Base-by-base conservation (phyloP, 2,888 invertebrate species). In the Drosophila koepferae region DNA sequence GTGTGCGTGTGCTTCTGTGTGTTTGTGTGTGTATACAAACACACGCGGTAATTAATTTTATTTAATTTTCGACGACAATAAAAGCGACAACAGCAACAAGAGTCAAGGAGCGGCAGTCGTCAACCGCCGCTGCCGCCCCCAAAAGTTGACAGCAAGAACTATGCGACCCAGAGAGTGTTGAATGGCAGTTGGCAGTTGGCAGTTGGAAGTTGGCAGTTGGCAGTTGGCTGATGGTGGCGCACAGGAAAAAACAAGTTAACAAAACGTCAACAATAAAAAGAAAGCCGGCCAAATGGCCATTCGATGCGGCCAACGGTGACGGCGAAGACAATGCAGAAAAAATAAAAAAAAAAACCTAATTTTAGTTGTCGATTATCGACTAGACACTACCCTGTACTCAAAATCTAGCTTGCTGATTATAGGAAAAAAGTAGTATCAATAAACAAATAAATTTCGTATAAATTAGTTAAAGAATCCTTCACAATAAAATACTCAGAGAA, bases 181-280 rank as follows among this genome's bases (percentile, higher is more conserved):
- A 61, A 66, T 63, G 63, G 60, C 65, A 55, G 72, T 44, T 55
- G 69, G 48, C 49, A 36, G 36, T 38, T 43, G 59, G 54, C 14
- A 8, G 53, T 14, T 20, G 44, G 38, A n/a, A 31, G 64, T 2
- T 38, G 64, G 46, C 9, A 7, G 51, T 12, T 28, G 43, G 43
- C 34, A 23, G 66, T 1, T 40, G 65, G 43, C n/a, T 31, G 48
- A 55, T 55, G 68, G 49, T 43, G 53, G 59, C 58, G 46, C 68
- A 78, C 88, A 81, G 90, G 86, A 89, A 85, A 85, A 89, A 85
- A 89, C 84, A 85, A 85, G 90, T 89, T 89, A 87, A 84, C 90
- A 85, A 72, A 84, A 85, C 82, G 79, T 81, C 84, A 85, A 84
- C 88, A 81, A 81, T 71, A 70, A 73, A 72, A 79, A 72, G 56